Conservation (phyloP, 2,113 vertebrate genomes). For the Meleagris gallopavo region DNA sequence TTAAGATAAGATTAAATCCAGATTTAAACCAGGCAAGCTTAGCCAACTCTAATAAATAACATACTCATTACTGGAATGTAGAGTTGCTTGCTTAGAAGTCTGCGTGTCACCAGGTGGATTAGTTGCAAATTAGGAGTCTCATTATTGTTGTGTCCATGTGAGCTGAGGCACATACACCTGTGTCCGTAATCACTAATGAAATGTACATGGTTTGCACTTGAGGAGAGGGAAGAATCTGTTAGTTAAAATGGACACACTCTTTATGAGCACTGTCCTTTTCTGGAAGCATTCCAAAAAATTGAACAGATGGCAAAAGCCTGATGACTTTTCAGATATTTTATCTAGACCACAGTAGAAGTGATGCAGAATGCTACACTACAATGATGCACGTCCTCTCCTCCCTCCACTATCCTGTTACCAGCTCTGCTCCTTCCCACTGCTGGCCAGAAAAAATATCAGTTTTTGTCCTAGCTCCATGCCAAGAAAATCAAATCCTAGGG, state of each 20-base stretch:
- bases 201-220: background rate
- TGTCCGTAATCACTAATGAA: background rate
- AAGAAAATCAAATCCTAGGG: background rate
- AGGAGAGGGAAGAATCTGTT: background rate
- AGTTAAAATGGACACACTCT: background rate
- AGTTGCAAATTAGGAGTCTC: background rate
- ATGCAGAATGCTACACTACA: background rate
- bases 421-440: background rate
- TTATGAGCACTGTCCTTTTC: background rate
- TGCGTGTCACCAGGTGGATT: background rate
- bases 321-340: background rate
- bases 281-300: background rate
- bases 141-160: background rate
- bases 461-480: background rate
- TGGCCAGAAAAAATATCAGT: background rate
- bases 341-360: background rate
- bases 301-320: background rate
- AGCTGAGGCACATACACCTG: background rate
- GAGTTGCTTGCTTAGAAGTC: background rate
- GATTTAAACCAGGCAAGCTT: background rate
- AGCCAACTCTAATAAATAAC: slow-evolving; percentile 1
- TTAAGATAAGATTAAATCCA: slow-evolving; percentile 14
- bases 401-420: background rate
- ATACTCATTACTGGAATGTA: background rate
- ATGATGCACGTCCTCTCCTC: background rate